Percentiles rank a stretch among this genome's conserved stretches.
Evolutionary conservation across 2,113 vertebrate species (phyloP).

Genomic region (Tenrec ecaudatus): DNA sequence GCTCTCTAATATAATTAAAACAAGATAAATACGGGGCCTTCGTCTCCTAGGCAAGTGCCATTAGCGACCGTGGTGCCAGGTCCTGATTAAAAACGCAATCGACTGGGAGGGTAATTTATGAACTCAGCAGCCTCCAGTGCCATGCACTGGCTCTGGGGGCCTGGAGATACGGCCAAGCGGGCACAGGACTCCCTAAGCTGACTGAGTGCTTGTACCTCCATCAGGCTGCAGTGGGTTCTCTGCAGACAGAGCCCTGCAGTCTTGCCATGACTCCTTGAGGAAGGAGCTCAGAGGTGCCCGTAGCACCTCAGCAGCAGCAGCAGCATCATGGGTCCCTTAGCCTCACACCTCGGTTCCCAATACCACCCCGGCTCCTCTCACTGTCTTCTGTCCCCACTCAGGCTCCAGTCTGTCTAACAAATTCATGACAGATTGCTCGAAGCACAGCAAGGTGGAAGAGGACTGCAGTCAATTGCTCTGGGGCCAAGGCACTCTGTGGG

Average conservation of each 20-base stretch:
- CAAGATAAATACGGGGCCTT: constrained; percentile 85
- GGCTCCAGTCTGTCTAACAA: not conserved
- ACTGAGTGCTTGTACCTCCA: not conserved
- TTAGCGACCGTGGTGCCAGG: constrained; percentile 75
- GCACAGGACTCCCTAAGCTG: constrained; percentile 22
- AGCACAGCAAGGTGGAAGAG: not conserved
- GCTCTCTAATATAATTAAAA: constrained; percentile 85
- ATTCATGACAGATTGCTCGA: not conserved
- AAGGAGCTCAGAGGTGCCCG: not conserved
- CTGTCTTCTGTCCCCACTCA: not conserved
- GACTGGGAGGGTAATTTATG: constrained; percentile 76
- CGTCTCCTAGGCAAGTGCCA: constrained; percentile 76
- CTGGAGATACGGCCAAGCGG: not conserved
- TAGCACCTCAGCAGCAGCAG: not conserved
- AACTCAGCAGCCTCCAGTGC: constrained; percentile 67
- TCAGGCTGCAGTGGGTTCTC: not conserved
- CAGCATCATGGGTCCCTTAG: not conserved
- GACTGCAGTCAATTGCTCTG: not conserved
- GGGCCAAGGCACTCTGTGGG: not conserved
- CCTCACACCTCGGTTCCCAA: not conserved
- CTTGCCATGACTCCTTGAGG: not conserved
- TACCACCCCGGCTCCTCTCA: not conserved
- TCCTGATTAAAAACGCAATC: constrained; percentile 83
- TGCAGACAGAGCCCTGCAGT: not conserved
- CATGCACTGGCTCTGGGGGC: not conserved